Percentiles rank a stretch among this genome's conserved stretches.
Evolutionary conservation across 2,797 vertebrate species (phyloP).

Genomic region (Brachyalestes nurse): DNA sequence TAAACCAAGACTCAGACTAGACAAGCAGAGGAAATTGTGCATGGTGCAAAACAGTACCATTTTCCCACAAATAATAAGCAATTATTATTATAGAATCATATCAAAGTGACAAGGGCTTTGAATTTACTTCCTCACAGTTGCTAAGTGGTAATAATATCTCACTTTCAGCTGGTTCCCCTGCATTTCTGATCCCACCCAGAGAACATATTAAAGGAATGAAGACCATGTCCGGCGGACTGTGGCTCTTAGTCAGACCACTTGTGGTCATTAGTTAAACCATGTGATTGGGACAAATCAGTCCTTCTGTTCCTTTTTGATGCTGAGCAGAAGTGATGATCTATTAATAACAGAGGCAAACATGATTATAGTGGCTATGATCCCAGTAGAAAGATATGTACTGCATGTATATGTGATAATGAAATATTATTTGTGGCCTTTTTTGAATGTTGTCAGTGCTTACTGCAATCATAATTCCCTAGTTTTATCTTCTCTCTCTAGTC

Average conservation of each 20-base stretch:
- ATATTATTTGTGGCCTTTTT: too few species aligned
- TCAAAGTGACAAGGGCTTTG: background rate
- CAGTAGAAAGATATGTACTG: too few species aligned
- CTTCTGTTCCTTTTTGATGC: background rate
- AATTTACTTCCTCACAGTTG: slow-evolving; percentile 41
- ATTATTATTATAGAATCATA: background rate
- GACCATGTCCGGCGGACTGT: slow-evolving; percentile 17
- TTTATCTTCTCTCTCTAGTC: too few species aligned
- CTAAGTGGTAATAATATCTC: slow-evolving; percentile 27
- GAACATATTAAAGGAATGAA: slow-evolving; percentile 39
- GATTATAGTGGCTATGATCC: too few species aligned
- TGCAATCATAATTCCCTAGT: too few species aligned
- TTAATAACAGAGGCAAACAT: too few species aligned
- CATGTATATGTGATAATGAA: too few species aligned
- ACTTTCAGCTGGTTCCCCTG: slow-evolving; percentile 38
- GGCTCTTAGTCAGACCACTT: background rate
- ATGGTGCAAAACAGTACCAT: background rate
- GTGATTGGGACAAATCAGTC: background rate
- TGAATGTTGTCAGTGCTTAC: too few species aligned
- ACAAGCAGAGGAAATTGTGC: background rate
- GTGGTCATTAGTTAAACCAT: slow-evolving; percentile 11
- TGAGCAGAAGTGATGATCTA: too few species aligned
- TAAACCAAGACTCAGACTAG: background rate
- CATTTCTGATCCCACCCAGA: slow-evolving; percentile 28
- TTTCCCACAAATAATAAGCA: background rate